Evolutionary conservation across 2,888 invertebrate species (phyloP).

Genomic region (Mythimna ferrago): DNA sequence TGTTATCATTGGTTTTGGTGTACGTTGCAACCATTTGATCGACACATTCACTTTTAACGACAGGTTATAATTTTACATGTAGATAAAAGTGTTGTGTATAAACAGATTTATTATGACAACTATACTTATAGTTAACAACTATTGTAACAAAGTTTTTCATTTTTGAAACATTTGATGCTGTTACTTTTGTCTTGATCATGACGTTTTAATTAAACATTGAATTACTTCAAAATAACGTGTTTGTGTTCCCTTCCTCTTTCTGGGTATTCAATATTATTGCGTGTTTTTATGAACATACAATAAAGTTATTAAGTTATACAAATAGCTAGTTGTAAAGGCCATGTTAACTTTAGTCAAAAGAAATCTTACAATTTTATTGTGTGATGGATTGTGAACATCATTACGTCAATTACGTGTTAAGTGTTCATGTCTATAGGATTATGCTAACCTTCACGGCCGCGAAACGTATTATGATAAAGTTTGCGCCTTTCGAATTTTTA

Average conservation of each 20-base stretch:
- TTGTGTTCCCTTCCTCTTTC: constrained; percentile 44
- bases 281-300: constrained; percentile 17
- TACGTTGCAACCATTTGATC: constrained; percentile 41
- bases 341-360: constrained; percentile 38
- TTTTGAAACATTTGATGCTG: constrained; percentile 86
- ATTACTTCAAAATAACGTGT: constrained; percentile 74
- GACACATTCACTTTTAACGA: constrained; percentile 41
- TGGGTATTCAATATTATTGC: constrained; percentile 16
- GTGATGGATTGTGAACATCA: constrained; percentile 36
- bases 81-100: constrained; percentile 71
- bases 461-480: constrained; percentile 41
- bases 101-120: constrained; percentile 72
- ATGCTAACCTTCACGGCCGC: constrained; percentile 51
- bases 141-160: constrained; percentile 79
- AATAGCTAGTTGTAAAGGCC: constrained; percentile 37
- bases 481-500: constrained; percentile 21
- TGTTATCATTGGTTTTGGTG: constrained; percentile 45
- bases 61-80: constrained; percentile 61
- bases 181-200: constrained; percentile 88
- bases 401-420: constrained; percentile 39
- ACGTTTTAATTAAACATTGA: constrained; percentile 88
- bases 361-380: constrained; percentile 41
- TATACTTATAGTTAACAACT: constrained; percentile 69
- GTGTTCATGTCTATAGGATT: constrained; percentile 48
- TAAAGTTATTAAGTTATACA: constrained; percentile 26